Conservation (phyloP, 2,888 invertebrate species). For the Parnassius mnemosyne region DNA sequence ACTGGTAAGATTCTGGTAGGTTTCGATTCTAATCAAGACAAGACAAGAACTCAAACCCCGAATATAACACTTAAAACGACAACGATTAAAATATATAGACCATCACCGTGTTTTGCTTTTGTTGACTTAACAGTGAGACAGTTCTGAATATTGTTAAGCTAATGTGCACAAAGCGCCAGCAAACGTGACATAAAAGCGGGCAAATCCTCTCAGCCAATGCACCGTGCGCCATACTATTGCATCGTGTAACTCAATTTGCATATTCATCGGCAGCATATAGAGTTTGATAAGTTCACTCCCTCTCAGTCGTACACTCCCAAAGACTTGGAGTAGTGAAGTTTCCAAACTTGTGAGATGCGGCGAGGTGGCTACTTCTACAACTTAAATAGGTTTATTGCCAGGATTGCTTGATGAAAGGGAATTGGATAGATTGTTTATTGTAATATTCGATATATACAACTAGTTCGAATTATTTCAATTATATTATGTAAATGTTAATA, state of each 20-base stretch:
- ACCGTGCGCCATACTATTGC: constrained; percentile 25
- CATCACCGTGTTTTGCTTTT: background rate
- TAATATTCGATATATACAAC: too few species aligned
- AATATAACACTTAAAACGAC: too few species aligned
- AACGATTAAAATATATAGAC: too few species aligned
- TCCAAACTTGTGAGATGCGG: constrained; percentile 8
- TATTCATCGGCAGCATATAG: constrained; percentile 30
- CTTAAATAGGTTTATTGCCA: constrained; percentile 12
- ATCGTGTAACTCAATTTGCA: constrained; percentile 30
- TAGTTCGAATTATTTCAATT: too few species aligned
- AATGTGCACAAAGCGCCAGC: constrained; percentile 1
- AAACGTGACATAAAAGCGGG: constrained; percentile 1
- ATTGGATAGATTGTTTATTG: background rate
- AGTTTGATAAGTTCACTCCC: constrained; percentile 30
- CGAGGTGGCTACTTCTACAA: constrained; percentile 20
- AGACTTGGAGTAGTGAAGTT: constrained; percentile 7
- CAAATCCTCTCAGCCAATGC: constrained; percentile 14
- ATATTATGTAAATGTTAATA: too few species aligned
- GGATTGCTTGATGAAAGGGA: constrained; percentile 8
- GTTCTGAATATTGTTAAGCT: background rate
- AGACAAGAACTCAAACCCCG: too few species aligned
- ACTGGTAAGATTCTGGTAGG: too few species aligned
- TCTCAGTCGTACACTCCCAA: constrained; percentile 3
- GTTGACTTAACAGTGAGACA: background rate
- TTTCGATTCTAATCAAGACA: too few species aligned